Conservation (phyloP, 2,113 vertebrate species). For the Ceyx melanurus region DNA sequence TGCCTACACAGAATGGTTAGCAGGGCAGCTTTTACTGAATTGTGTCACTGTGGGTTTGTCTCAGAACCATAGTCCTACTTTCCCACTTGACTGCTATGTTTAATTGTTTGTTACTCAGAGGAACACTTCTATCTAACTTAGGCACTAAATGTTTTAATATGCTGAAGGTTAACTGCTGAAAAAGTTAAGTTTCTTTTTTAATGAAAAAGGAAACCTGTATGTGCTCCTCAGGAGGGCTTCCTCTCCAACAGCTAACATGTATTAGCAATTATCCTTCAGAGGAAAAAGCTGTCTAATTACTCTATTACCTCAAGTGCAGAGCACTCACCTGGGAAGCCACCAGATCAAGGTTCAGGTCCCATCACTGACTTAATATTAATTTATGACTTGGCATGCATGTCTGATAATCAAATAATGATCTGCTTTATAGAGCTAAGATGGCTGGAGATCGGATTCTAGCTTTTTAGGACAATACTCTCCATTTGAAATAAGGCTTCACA, state of each 20-base stretch:
- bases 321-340: slow-evolving; percentile 62
- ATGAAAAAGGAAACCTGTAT: slow-evolving; percentile 52
- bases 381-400: slow-evolving; percentile 40
- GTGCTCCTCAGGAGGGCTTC: slow-evolving; percentile 49
- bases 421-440: slow-evolving; percentile 3
- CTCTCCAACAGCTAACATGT: slow-evolving; percentile 50
- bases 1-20: neutral
- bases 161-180: slow-evolving; percentile 50
- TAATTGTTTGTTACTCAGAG: slow-evolving; percentile 52
- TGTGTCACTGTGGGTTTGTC: neutral
- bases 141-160: slow-evolving; percentile 50
- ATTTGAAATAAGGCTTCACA: neutral
- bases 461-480: neutral
- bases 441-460: neutral
- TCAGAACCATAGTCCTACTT: neutral
- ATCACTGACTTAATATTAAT: slow-evolving; percentile 65
- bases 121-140: neutral
- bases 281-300: slow-evolving; percentile 65
- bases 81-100: neutral
- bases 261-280: slow-evolving; percentile 67
- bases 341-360: slow-evolving; percentile 70
- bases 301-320: slow-evolving; percentile 59
- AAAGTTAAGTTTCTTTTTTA: slow-evolving; percentile 62
- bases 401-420: slow-evolving; percentile 63
- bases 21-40: neutral